phyloP scores from a whole-genome alignment of 2,797 vertebrate genomes.

The Sylvilagus floridanus region DNA sequence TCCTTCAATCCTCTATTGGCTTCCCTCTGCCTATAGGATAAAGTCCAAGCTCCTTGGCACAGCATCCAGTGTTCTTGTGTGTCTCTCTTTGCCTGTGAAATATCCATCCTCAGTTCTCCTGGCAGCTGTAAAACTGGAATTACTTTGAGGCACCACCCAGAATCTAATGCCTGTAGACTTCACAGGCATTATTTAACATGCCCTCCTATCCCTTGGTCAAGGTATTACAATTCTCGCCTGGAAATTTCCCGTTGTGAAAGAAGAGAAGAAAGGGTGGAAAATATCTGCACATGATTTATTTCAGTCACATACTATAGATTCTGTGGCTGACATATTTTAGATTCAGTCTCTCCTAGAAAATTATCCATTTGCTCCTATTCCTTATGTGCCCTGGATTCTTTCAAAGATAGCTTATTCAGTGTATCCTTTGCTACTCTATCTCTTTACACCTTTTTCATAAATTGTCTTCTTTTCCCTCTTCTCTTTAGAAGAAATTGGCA shows the following conservation, averaged over 20 bases:
- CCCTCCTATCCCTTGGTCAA: background rate
- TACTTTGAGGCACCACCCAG: background rate
- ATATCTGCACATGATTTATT: background rate
- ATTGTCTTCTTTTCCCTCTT: background rate
- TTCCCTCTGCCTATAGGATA: background rate
- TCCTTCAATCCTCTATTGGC: background rate
- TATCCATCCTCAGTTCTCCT: background rate
- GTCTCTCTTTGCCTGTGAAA: background rate
- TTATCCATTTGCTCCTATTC: background rate
- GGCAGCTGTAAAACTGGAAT: background rate
- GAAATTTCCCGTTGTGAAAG: background rate
- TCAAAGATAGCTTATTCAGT: background rate
- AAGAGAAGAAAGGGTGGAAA: constrained; percentile 9
- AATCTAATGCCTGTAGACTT: background rate
- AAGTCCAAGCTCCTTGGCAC: background rate
- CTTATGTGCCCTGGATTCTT: background rate
- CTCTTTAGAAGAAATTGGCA: background rate
- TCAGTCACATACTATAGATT: background rate
- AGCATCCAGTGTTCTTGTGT: background rate
- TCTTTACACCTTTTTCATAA: background rate
- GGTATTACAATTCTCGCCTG: background rate
- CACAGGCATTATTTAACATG: background rate
- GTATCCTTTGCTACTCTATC: constrained; percentile 29
- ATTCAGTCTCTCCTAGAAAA: background rate
- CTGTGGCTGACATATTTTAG: background rate